Base-by-base conservation (phyloP, 2,113 vertebrate genomes). In the Atherinomorus stipes region DNA sequence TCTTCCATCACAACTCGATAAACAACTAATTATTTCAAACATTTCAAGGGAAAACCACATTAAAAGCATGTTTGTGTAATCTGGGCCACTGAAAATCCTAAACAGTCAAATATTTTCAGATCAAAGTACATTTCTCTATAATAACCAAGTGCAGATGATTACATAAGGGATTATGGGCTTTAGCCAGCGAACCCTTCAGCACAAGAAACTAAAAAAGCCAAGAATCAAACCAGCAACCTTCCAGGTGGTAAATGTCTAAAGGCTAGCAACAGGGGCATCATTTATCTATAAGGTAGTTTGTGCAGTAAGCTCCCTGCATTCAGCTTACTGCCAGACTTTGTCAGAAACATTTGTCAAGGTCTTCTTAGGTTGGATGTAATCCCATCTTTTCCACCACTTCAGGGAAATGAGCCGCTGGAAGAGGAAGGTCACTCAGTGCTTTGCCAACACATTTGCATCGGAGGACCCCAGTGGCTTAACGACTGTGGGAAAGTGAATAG, bases 361-460 rank as follows among this genome's bases (percentile, higher is more conserved):
- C 74, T 80, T 34, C 60, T 72, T 67, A 57, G 56, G 38, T 74
- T 79, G 51, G 62, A 66, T 78, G 38, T 81, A 85, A 88, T 87
- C 84, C 51, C 21, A 18, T 78, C 65, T 83, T 69, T 78, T 56
- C 69, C 42, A 45, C 71, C 80, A 61, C 78, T 79, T 85, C 74
- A 86, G 88, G 90, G 86, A 92, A 92, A 93, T 91, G 83, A 87
- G 89, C 78, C 71, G 71, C 80, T 68, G 85, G 71, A 84, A 85
- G 80, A 72, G 66, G 83, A 91, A 89, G 84, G 89, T 91, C 85
- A 87, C 73, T 54, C 80, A 66, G 53, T 70, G 73, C 80, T 90
- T 78, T 80, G 71, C 66, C 68, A 40, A 73, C 62, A 71, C 84
- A 92, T 93, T 92, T 93, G 85, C 89, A 93, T 90, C 70, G 61